Base-by-base conservation (phyloP, 2,797 vertebrate species). In the Rhynchonycteris naso region DNA sequence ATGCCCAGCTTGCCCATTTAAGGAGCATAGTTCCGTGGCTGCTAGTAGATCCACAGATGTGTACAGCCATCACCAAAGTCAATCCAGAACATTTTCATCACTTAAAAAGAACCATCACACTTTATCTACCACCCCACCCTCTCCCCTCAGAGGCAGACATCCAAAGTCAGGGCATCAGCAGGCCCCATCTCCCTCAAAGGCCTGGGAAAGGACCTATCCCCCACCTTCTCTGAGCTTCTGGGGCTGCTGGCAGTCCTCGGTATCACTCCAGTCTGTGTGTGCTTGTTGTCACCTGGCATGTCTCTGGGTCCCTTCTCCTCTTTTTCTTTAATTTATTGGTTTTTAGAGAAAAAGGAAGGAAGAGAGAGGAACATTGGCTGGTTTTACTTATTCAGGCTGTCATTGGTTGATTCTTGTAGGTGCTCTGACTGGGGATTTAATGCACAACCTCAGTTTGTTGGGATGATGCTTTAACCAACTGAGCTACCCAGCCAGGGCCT, bases 21-120 rank as follows among this genome's bases (percentile, higher is more conserved):
- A 5, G 19, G 21, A 21, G 30, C 43, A 4, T 24, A 24, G 0
- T 9, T 24, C 30, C 21, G 5, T 33, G 47, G 38, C 28, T 30
- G 35, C 43, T 22, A 15, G 19, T 8, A 4, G 5, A 5, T 61
- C 47, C 11, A 1, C 18, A 38, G 15, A 30, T 2, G 7, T 0
- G 9, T 52, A 50, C 72, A 50, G 7, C 30, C n/a, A 58, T 6
- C 6, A 43, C 43, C 5, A 43, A 5, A 43, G 43, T 43, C 43
- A 43, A 43, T 43, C 8, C 43, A 43, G 43, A 43, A 43, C 43
- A 43, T 43, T 43, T 43, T 43, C 43, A 43, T 43, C 43, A 43
- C 43, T 43, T 43, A 43, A 43, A 43, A 43, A 43, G 43, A 15
- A 52, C 52, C 11, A 52, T 4, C 52, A n/a, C 54, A 56, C 54